A percentile compares a stretch with the other conserved stretches of the same genome.
Conservation (phyloP, 1,140 invertebrate species). For the Drosophila gunungcola region DNA sequence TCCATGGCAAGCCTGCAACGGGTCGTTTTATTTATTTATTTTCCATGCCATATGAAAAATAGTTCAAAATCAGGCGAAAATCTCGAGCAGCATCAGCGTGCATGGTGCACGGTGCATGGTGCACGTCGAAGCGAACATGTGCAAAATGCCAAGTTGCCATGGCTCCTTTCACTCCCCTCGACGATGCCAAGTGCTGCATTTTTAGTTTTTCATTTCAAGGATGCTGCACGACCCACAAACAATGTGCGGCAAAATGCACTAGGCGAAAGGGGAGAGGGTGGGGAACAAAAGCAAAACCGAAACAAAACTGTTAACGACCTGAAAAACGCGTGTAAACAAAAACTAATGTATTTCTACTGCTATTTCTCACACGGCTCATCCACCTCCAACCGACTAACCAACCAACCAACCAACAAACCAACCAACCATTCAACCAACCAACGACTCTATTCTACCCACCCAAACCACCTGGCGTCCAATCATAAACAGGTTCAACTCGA, state of each 20-base stretch:
- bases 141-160: conserved; percentile 64
- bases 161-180: conserved; percentile 45
- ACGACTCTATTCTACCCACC: conserved; percentile 17
- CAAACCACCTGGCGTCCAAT: conserved; percentile 54
- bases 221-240: conserved; percentile 74
- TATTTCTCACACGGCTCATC: conserved; percentile 66
- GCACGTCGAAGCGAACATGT: conserved; percentile 69
- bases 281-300: conserved; percentile 47
- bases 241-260: conserved; percentile 27
- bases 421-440: conserved; percentile 25
- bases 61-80: conserved; percentile 73
- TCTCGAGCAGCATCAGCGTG: conserved; percentile 47
- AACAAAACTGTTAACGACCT: conserved; percentile 76
- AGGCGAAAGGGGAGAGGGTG: conserved; percentile 29
- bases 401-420: conserved; percentile 19
- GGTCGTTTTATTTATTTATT: conserved; percentile 71
- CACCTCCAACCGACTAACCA: conserved; percentile 15
- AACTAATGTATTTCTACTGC: conserved; percentile 82
- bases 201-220: conserved; percentile 74
- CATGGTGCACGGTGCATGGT: conserved; percentile 53
- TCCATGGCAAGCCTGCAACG: conserved; percentile 29
- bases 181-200: conserved; percentile 62
- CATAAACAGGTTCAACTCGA: conserved; percentile 90
- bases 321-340: conserved; percentile 78
- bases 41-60: conserved; percentile 74